Percentiles rank a stretch among this genome's conserved stretches.
Conservation (phyloP, 2,797 vertebrate genomes). For the Thamnophis elegans region DNA sequence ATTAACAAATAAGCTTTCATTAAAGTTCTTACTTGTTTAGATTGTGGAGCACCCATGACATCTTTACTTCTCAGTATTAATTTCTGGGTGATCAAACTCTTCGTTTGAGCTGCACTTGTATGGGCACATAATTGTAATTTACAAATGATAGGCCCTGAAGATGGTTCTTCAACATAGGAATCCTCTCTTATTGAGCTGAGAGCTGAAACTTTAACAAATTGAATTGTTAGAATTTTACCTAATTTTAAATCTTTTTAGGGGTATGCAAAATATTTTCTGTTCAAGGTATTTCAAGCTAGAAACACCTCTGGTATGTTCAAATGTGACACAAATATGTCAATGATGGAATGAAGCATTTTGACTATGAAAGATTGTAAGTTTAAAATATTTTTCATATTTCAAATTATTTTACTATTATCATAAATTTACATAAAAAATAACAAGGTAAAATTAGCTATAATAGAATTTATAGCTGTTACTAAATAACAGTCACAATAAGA, state of each 20-base stretch:
- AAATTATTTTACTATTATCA: not conserved
- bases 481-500: not conserved
- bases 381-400: not conserved
- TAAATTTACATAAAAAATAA: not conserved
- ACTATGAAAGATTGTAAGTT: too few relatives aligned
- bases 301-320: too few relatives aligned
- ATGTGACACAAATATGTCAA: too few relatives aligned
- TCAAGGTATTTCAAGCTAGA: not conserved
- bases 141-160: constrained; percentile 39
- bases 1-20: not conserved
- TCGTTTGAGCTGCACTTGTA: constrained; percentile 54
- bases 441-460: not conserved
- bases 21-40: constrained; percentile 49
- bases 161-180: not conserved
- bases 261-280: not conserved
- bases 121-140: constrained; percentile 58
- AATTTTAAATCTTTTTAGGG: not conserved
- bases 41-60: constrained; percentile 56
- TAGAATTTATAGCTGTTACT: not conserved
- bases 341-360: too few relatives aligned
- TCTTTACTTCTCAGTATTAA: constrained; percentile 62
- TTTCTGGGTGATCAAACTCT: constrained; percentile 64
- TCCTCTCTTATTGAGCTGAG: not conserved
- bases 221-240: not conserved
- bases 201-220: not conserved